Base-by-base conservation (phyloP, 2,113 vertebrate species). In the Aspiorhynchus laticeps region DNA sequence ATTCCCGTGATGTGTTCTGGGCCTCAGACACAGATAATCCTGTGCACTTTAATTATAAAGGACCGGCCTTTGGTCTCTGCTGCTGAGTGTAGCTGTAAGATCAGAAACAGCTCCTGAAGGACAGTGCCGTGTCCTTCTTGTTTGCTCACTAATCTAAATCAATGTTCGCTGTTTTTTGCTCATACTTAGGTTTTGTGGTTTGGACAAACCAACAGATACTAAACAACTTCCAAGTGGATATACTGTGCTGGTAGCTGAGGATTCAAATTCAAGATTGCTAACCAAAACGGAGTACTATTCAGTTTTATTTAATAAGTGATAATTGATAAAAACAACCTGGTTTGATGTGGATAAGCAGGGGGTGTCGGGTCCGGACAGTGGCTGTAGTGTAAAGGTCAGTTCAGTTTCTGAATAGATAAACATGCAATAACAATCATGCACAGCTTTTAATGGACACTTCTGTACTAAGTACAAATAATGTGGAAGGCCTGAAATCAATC, bases 31-130 rank as follows among this genome's bases (percentile, higher is more conserved):
- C 21, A 38, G 90, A 88, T 94, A 93, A 94, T 94, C 92, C 92
- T 89, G 26, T 89, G 89, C 92, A 91, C 91, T 93, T 93, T 95
- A 92, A 95, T 94, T 93, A 94, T 91, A 89, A 87, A 77, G 84
- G 21, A 67, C 86, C 84, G 88, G 73, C 89, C 93, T 94, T 91
- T 93, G 92, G 94, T 95, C 92, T 94, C 86, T 90, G 92, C 86
- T 75, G 85, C 89, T 43, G n/a, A 90, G 46, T 74, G 90, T 88
- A 89, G 11, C 28, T 65, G 86, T 53, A 80, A 92, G 93, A 94
- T 94, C 93, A 94, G 91, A 93, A 82, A 90, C 80, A 89, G 79
- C 24, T 84, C 53, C 48, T 80, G 53, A 80, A 80, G 78, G 33
- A 80, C 78, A 80, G 31, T n/a, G 19, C 21, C 61, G 31, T 38